These are phyloP conservation scores for Linurgus olivaceus DNA, from an alignment of 2,797 vertebrate species.

Conservation along the genomic window DNA sequence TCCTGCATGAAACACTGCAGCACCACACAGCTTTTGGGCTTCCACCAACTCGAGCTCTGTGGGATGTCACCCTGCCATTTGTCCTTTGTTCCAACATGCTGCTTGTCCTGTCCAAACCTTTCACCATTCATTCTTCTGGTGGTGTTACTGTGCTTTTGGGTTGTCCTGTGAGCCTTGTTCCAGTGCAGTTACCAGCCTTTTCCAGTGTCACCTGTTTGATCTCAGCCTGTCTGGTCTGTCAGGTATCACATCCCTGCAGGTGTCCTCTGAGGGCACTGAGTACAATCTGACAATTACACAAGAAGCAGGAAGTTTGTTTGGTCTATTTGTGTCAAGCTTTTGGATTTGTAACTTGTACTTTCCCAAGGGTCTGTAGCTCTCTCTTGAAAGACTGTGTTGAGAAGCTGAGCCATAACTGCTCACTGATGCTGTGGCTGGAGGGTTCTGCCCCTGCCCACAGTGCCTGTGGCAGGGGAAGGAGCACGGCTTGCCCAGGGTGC, in stretches of 20 bases:
- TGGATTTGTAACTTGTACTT: background rate
- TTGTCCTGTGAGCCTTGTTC: background rate
- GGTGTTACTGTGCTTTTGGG: background rate
- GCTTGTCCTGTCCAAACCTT: background rate
- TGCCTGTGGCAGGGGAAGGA: background rate
- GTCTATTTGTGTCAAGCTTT: background rate
- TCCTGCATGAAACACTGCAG: background rate
- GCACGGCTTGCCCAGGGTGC: background rate
- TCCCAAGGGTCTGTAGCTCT: background rate
- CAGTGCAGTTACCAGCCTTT: background rate
- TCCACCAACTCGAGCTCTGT: background rate
- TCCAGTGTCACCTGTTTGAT: background rate
- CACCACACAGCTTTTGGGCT: background rate
- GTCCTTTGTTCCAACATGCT: background rate
- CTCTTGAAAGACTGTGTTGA: rapidly evolving
- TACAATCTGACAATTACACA: background rate
- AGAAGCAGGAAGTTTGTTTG: background rate
- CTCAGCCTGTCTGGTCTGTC: background rate
- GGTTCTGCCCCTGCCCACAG: background rate
- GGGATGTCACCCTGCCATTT: background rate
- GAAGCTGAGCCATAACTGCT: background rate
- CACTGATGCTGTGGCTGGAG: background rate
- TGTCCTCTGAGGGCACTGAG: background rate
- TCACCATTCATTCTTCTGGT: background rate
- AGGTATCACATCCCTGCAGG: background rate